Evolutionary conservation across 1,140 invertebrate species (phyloP), one percentile per base, ranked within the genome.

Genomic region (Hydropsyche tenuis): DNA sequence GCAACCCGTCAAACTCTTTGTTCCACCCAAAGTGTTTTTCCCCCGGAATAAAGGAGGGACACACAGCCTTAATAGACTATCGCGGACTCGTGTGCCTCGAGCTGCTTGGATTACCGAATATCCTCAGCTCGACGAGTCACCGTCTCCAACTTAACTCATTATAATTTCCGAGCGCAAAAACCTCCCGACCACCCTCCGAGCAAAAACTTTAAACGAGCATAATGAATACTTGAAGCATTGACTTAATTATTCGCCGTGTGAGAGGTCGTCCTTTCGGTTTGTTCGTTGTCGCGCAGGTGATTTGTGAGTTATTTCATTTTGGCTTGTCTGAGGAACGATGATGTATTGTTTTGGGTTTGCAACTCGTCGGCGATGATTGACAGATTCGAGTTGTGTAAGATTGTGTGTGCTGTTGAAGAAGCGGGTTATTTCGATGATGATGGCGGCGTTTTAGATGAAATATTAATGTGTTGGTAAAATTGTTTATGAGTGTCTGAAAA

Each of bases 171-270:
- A 16, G 14, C 23, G 16, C 20, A 68, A 68, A 68, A 23, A 25
- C 42, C 43, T 42, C 27, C n/a, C n/a, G n/a, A n/a, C n/a, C n/a
- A n/a, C n/a, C n/a, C 22, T 22, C 56, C 4, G 23, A 37, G 18
- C 69, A 60, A 60, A 70, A 60, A 70, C 27, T 69, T 51, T 46
- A 51, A 69, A 48, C 22, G 48, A 51, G 43, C 23, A 69, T 51
- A 69, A 69, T 69, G 65, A 69, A 69, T 69, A 48, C 65, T 48
- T 69, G 48, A 69, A 48, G 45, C 23, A 69, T 69, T 48, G 23
- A 48, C 22, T 46, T 48, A 69, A 69, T 69, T 69, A 69, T 48
- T 46, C 27, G 65, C 25, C 14, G 56, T 60, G 48, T 16, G 9
- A 60, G 20, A 12, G 18, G 56, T 12, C 6, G 18, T 23, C 20